Evolutionary conservation across 2,888 invertebrate genomes (phyloP), one percentile per base, ranked within the genome.

Genomic region (Chrysolina americana): DNA sequence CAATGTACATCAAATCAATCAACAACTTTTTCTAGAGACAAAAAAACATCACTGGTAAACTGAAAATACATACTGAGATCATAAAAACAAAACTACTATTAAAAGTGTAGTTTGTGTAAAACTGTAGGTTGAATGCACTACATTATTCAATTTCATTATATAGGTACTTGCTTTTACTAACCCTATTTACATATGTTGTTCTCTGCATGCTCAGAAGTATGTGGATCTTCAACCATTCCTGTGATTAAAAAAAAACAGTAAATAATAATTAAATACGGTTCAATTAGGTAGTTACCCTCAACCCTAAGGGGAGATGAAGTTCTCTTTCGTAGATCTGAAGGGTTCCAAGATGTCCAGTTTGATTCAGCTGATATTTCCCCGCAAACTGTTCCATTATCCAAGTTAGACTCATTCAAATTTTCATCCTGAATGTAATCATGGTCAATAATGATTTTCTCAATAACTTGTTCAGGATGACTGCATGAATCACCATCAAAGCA

Each of bases 401-500:
- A 44, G 44, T 13, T n/a, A n/a, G n/a, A n/a, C n/a, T n/a, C n/a
- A n/a, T n/a, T n/a, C n/a, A n/a, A n/a, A n/a, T n/a, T 36, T 3
- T 44, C 44, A 44, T 44, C 44, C 44, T 44, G 44, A 15, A 44
- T 13, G 44, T 44, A 44, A 44, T 44, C 44, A 44, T 44, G 44
- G 5, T 44, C 44, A 44, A 44, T 44, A 13, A 44, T 44, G 44
- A 44, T 44, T 44, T 44, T 15, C 44, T 44, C 44, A 44, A 44
- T 44, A 3, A 44, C 44, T 44, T 44, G 3, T 44, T 44, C 15
- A 44, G 44, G n/a, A 50, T 66, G 48, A 15, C 23, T 23, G n/a
- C 23, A 23, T 44, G 47, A 23, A 47, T 65, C 65, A 65, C 15
- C 1, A 48, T 66, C 65, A 48, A n/a, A 19, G 23, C 28, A 11